These are phyloP conservation scores for Pelmatolapia mariae DNA, from an alignment of 2,113 vertebrate species.

Conservation along the genomic window DNA sequence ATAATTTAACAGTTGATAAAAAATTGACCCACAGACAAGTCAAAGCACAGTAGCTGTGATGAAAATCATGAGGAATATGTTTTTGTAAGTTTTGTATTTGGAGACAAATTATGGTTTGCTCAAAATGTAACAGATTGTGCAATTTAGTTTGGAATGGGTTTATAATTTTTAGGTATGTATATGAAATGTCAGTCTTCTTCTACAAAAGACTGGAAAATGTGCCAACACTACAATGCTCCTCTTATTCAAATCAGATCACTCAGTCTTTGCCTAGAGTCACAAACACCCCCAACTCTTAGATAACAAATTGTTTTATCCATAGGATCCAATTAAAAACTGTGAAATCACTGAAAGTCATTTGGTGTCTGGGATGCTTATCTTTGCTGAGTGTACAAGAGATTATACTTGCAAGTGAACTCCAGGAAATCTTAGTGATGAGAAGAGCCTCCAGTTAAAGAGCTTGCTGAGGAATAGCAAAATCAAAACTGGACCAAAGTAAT, in stretches of 20 bases:
- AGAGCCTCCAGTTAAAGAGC: background rate
- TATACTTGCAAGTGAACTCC: conserved; percentile 35
- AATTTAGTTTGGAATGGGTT: background rate
- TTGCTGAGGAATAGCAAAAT: conserved; percentile 5
- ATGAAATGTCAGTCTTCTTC: background rate
- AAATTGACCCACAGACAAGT: background rate
- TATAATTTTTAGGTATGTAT: background rate
- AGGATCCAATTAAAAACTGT: conserved; percentile 66
- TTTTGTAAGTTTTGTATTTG: background rate
- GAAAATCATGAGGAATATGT: background rate
- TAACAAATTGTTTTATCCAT: conserved; percentile 59
- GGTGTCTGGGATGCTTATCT: conserved; percentile 53
- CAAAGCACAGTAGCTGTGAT: background rate
- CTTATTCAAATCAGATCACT: conserved; percentile 28
- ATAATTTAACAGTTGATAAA: background rate
- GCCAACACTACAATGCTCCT: background rate
- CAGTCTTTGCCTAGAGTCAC: conserved; percentile 38
- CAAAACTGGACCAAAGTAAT: background rate
- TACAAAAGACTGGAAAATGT: background rate
- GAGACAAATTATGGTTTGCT: background rate
- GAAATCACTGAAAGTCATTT: conserved; percentile 58
- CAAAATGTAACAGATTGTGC: background rate
- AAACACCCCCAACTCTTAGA: conserved; percentile 33
- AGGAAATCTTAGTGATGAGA: conserved; percentile 23
- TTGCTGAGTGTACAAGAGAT: conserved; percentile 36